Conservation (phyloP, 2,113 vertebrate species). For the Furnarius figulus region DNA sequence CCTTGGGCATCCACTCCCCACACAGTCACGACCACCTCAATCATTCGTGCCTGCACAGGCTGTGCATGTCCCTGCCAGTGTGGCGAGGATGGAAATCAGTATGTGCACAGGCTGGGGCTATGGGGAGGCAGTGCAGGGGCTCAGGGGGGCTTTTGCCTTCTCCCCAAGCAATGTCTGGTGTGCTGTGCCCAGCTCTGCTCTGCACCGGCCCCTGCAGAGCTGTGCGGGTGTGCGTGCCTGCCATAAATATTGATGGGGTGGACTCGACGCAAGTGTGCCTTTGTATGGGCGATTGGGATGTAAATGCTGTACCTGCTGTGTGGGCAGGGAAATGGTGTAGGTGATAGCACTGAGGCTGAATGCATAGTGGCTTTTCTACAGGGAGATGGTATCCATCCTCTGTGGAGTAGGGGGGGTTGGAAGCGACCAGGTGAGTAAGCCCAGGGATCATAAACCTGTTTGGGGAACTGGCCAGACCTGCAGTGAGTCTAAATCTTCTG, state of each 20-base stretch:
- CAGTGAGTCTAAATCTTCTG: background rate
- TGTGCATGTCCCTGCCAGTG: background rate
- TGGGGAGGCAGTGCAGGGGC: background rate
- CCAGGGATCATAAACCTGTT: background rate
- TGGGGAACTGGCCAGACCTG: background rate
- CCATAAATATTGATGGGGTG: slow-evolving; percentile 58
- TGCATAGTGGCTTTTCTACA: background rate
- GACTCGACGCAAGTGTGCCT: background rate
- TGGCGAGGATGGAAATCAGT: background rate
- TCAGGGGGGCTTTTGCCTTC: background rate
- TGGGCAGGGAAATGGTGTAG: background rate
- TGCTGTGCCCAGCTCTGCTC: background rate
- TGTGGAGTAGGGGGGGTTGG: background rate
- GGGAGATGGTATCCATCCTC: background rate
- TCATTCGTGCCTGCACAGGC: background rate
- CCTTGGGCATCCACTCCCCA: background rate
- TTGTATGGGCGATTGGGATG: background rate
- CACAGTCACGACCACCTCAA: background rate
- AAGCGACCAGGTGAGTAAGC: background rate
- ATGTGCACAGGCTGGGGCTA: fast-evolving
- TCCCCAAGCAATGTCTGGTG: background rate
- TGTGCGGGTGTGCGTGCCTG: background rate
- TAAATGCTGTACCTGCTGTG: background rate
- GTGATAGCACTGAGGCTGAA: background rate
- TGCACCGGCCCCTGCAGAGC: background rate